These are phyloP conservation scores for Pseudococcus longispinus DNA, from an alignment of 2,888 invertebrate genomes.

Conservation along the genomic window DNA sequence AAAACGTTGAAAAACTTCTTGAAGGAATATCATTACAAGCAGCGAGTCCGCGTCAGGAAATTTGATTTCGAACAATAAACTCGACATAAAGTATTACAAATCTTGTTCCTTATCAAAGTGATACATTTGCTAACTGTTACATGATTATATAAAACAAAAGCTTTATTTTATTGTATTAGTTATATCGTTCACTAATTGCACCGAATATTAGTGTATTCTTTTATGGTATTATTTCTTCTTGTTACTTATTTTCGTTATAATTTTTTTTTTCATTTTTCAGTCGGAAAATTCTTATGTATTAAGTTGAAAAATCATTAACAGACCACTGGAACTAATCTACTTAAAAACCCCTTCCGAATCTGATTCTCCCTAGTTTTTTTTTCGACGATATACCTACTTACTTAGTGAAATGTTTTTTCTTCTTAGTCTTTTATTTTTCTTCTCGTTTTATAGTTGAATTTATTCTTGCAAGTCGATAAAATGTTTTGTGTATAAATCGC, in stretches of 20 bases:
- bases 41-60: slow-evolving; percentile 81
- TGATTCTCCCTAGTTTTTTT: neutral
- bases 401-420: neutral
- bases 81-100: slow-evolving; percentile 26
- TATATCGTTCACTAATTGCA: slow-evolving; percentile 39
- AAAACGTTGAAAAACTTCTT: slow-evolving; percentile 86
- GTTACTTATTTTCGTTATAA: neutral
- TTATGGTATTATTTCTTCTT: slow-evolving; percentile 25
- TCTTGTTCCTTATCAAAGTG: slow-evolving; percentile 47
- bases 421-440: slow-evolving; percentile 22
- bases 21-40: slow-evolving; percentile 96
- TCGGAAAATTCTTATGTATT: neutral
- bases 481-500: slow-evolving; percentile 20
- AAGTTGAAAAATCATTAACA: neutral
- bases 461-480: neutral
- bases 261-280: neutral
- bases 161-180: slow-evolving; percentile 15
- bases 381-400: neutral
- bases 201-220: neutral
- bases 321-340: slow-evolving; percentile 30
- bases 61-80: slow-evolving; percentile 70
- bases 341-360: neutral
- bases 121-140: slow-evolving; percentile 22
- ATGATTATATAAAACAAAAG: slow-evolving; percentile 6
- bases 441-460: neutral